Conservation (phyloP, 2,888 invertebrate species). For the Marronus borbonicus region DNA sequence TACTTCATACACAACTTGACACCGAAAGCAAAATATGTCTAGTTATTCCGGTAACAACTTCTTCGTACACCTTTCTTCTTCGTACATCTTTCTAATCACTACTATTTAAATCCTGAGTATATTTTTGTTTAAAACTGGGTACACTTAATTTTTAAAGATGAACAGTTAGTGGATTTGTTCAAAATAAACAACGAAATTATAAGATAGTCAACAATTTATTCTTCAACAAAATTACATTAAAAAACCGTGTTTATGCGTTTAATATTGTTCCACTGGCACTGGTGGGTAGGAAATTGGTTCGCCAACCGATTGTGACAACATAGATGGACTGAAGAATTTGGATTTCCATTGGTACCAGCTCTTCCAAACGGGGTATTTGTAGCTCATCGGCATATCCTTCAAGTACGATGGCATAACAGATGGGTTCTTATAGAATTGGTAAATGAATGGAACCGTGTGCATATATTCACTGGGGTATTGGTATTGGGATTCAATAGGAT, state of each 20-base stretch:
- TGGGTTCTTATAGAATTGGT: background rate
- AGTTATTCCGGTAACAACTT: too few species aligned
- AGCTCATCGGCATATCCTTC: constrained; percentile 1
- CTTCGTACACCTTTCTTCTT: too few species aligned
- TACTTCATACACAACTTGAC: too few species aligned
- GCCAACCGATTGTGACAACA: background rate
- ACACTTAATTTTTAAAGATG: background rate
- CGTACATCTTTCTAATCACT: too few species aligned
- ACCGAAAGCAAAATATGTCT: too few species aligned
- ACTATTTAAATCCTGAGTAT: too few species aligned
- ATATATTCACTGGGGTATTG: background rate
- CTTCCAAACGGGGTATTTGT: background rate
- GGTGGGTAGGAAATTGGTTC: background rate
- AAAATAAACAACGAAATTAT: constrained; percentile 11
- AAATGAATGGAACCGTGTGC: background rate
- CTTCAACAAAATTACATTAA: constrained; percentile 29
- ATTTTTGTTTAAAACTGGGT: too few species aligned
- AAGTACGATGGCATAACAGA: background rate
- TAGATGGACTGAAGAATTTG: constrained; percentile 12
- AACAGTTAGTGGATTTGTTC: background rate
- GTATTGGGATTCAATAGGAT: background rate
- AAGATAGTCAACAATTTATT: constrained; percentile 27
- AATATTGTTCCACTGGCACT: background rate
- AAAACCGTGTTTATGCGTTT: background rate
- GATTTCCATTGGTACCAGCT: constrained; percentile 27